These are phyloP conservation scores for Alfaro cultratus DNA, from an alignment of 2,797 vertebrate species.

Conservation along the genomic window DNA sequence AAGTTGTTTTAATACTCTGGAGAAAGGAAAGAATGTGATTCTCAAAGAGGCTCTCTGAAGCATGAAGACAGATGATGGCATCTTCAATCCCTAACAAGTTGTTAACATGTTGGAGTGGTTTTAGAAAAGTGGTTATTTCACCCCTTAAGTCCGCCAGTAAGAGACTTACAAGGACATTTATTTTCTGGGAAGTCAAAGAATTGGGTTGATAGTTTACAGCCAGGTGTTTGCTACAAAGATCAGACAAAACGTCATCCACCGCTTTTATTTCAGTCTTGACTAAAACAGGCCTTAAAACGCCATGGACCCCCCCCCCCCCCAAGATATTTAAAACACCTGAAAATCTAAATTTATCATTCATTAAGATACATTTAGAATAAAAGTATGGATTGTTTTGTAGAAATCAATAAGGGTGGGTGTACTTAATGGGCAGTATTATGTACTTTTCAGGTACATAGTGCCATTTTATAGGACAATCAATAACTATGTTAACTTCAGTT, in stretches of 20 bases:
- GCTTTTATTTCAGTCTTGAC: neutral
- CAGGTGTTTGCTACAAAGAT: neutral
- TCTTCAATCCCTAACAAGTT: neutral
- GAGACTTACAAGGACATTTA: neutral
- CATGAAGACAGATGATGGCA: neutral
- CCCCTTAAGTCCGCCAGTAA: neutral
- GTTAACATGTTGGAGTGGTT: constrained; percentile 6
- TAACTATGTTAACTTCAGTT: no score
- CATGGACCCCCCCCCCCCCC: neutral
- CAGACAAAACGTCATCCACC: neutral
- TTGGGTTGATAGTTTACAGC: neutral
- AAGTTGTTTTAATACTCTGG: neutral
- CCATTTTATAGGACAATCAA: no score
- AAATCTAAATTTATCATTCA: neutral
- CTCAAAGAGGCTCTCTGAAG: neutral
- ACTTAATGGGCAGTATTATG: neutral
- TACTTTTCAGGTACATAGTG: no score
- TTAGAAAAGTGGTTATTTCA: neutral
- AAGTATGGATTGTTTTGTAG: neutral
- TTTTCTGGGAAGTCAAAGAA: constrained; percentile 1
- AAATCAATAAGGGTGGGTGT: neutral
- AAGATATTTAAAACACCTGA: neutral
- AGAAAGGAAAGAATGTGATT: neutral
- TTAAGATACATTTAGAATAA: neutral
- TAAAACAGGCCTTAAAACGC: neutral